Conservation (phyloP, 2,888 invertebrate species). For the Cantharis rustica region DNA sequence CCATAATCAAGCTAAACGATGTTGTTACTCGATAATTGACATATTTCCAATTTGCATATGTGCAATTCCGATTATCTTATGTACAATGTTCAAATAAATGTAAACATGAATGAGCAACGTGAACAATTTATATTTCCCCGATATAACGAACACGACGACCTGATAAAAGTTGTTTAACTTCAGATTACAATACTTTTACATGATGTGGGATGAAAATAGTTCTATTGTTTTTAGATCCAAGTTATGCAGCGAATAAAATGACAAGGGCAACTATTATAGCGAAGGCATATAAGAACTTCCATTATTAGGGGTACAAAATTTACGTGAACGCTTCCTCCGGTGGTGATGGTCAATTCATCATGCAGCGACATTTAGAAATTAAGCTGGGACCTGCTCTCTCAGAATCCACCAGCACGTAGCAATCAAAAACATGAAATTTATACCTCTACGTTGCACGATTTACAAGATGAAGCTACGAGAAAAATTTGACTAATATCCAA, state of each 20-base stretch:
- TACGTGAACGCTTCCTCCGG: neutral
- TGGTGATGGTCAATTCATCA: neutral
- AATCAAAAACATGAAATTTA: neutral
- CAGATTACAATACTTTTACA: neutral
- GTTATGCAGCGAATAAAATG: neutral
- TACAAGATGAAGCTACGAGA: too few species aligned
- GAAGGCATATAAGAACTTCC: neutral
- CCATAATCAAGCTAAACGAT: neutral
- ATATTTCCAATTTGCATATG: neutral
- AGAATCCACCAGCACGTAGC: neutral
- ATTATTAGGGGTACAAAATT: neutral
- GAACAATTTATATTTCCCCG: neutral
- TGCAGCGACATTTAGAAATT: neutral
- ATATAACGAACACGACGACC: neutral
- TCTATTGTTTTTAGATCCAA: neutral
- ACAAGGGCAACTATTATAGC: neutral
- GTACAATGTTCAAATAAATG: neutral
- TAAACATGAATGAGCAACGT: neutral
- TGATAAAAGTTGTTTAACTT: conserved; percentile 1
- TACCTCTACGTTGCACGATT: too few species aligned
- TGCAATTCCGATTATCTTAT: neutral
- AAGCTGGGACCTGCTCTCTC: neutral
- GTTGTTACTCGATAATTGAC: neutral
- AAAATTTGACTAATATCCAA: too few species aligned
- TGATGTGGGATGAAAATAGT: neutral